phyloP scores from a whole-genome alignment of 2,888 invertebrate genomes.

The Megamerina dolium region DNA sequence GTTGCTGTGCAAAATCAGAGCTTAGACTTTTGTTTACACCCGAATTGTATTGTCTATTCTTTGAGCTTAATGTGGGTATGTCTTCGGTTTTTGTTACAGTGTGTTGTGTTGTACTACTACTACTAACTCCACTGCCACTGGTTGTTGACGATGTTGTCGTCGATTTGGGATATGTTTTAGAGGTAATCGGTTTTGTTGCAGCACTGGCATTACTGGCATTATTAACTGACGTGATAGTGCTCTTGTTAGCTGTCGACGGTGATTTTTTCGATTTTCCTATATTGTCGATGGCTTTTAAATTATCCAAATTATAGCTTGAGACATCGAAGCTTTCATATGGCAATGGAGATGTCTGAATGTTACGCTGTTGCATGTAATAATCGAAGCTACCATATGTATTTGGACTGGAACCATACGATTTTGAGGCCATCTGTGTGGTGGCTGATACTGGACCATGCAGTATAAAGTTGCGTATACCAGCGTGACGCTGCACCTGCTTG shows the following conservation, averaged over 20 bases:
- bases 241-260: constrained; percentile 12
- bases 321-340: constrained; percentile 50
- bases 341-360: constrained; percentile 22
- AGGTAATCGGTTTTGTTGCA: constrained; percentile 32
- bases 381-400: constrained; percentile 55
- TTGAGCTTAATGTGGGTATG: constrained; percentile 44
- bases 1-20: constrained; percentile 47
- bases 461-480: constrained; percentile 41
- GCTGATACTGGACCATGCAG: constrained; percentile 31
- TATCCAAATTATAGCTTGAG: constrained; percentile 41
- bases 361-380: constrained; percentile 51
- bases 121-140: neutral
- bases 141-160: constrained; percentile 23
- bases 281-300: constrained; percentile 22
- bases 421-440: constrained; percentile 47
- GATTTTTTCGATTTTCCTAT: constrained; percentile 13
- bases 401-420: constrained; percentile 61
- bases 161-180: constrained; percentile 43
- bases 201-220: neutral
- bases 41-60: constrained; percentile 45
- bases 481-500: constrained; percentile 33
- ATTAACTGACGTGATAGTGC: neutral
- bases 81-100: constrained; percentile 35
- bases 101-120: constrained; percentile 7
- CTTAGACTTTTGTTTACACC: constrained; percentile 47